Conservation (phyloP, 1,140 invertebrate genomes). For the Drosophila pectinifera region DNA sequence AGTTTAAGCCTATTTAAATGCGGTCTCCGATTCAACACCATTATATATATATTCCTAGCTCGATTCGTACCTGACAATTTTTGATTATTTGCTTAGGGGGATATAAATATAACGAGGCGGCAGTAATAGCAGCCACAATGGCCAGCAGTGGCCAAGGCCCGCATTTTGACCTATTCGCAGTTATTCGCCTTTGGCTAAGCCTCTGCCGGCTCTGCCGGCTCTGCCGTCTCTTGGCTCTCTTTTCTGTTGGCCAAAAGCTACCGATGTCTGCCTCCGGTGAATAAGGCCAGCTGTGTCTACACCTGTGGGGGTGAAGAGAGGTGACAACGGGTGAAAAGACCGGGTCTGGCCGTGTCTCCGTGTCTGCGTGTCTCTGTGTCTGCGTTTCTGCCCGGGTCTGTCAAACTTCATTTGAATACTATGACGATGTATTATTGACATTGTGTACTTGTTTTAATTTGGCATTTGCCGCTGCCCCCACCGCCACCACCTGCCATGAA, state of each 20-base stretch:
- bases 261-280: constrained; percentile 26
- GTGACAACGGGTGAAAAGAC: constrained; percentile 16
- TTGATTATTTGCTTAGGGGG: constrained; percentile 9
- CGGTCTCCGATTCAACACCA: neutral
- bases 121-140: constrained; percentile 7
- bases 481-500: constrained; percentile 63
- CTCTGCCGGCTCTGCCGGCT: neutral
- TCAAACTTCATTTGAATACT: constrained; percentile 81
- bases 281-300: constrained; percentile 74
- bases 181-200: constrained; percentile 26
- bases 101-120: constrained; percentile 20
- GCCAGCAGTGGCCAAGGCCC: constrained; percentile 35
- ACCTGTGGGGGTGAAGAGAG: constrained; percentile 32
- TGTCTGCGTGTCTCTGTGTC: constrained; percentile 9
- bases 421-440: constrained; percentile 82
- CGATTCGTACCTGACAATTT: constrained; percentile 4
- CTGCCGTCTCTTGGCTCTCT: constrained; percentile 3
- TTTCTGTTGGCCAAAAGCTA: constrained; percentile 14
- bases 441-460: constrained; percentile 80
- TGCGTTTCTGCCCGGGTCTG: constrained; percentile 44
- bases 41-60: neutral
- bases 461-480: constrained; percentile 67
- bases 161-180: constrained; percentile 41
- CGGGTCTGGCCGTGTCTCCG: neutral
- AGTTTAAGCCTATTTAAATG: neutral